Percentiles rank a stretch among this genome's conserved stretches.
Conservation (phyloP, 2,797 vertebrate species). For the Sebastes baramenuke region DNA sequence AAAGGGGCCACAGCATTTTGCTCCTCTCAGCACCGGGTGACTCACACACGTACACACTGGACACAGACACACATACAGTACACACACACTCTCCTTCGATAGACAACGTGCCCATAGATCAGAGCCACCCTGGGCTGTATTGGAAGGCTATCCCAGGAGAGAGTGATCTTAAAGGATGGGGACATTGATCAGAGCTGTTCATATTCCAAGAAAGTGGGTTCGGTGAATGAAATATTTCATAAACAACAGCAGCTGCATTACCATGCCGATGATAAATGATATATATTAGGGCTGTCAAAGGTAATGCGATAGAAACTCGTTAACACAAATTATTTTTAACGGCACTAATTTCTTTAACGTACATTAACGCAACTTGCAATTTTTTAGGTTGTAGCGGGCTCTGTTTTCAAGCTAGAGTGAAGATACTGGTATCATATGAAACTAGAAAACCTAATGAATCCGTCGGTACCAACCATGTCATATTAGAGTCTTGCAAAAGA, state of each 20-base stretch:
- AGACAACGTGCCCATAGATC: slow-evolving; percentile 40
- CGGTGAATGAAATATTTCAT: slow-evolving; percentile 8
- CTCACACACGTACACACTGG: slow-evolving; percentile 10
- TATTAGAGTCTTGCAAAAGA: too few relatives aligned
- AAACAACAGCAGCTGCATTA: background rate
- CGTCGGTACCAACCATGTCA: too few relatives aligned
- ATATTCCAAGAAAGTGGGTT: background rate
- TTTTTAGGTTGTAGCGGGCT: too few relatives aligned
- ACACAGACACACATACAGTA: background rate
- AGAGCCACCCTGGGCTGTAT: background rate
- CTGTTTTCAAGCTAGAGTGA: too few relatives aligned
- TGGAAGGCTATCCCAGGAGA: slow-evolving; percentile 30
- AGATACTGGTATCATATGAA: too few relatives aligned
- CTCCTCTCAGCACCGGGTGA: slow-evolving; percentile 55
- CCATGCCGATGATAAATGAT: background rate
- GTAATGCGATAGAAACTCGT: too few relatives aligned
- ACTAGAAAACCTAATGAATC: too few relatives aligned
- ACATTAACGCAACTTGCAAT: too few relatives aligned
- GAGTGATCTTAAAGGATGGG: background rate
- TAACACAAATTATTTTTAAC: too few relatives aligned
- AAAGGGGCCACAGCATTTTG: slow-evolving; percentile 38
- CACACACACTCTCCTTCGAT: background rate
- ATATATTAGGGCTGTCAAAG: too few relatives aligned
- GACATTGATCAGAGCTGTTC: slow-evolving; percentile 29
- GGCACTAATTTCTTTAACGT: too few relatives aligned